These are phyloP conservation scores for Camponotus floridanus DNA, from an alignment of 1,140 invertebrate species.

Conservation along the genomic window DNA sequence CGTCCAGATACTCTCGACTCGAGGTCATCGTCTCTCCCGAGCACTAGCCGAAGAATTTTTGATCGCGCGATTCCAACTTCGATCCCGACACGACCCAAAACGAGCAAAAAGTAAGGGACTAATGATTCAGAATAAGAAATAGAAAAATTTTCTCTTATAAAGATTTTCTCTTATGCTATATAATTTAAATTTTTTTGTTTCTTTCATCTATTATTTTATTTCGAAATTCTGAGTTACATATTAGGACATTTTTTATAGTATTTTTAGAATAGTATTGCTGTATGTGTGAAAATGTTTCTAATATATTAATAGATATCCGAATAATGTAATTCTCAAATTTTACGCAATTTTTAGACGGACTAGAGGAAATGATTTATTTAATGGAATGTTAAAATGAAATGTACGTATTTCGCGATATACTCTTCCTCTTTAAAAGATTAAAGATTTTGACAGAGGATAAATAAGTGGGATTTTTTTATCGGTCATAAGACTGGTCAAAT, in stretches of 20 bases:
- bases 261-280: too few relatives aligned
- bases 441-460: background rate
- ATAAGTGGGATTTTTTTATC: slow-evolving; percentile 15
- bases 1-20: slow-evolving; percentile 74
- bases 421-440: background rate
- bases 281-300: background rate
- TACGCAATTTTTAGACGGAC: background rate
- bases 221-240: background rate
- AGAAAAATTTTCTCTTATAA: background rate
- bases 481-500: slow-evolving; percentile 3
- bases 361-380: background rate
- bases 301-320: background rate
- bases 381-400: background rate
- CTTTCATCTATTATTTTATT: background rate
- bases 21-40: slow-evolving; percentile 71
- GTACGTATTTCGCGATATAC: background rate
- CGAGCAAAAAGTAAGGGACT: slow-evolving; percentile 20
- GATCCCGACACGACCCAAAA: slow-evolving; percentile 29
- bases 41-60: slow-evolving; percentile 72
- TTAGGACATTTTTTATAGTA: background rate
- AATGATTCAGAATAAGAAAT: background rate
- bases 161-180: background rate
- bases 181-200: background rate
- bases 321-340: background rate
- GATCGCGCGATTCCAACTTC: slow-evolving; percentile 41